phyloP scores from a whole-genome alignment of 2,797 vertebrate genomes.

The Podarcis lilfordi region DNA sequence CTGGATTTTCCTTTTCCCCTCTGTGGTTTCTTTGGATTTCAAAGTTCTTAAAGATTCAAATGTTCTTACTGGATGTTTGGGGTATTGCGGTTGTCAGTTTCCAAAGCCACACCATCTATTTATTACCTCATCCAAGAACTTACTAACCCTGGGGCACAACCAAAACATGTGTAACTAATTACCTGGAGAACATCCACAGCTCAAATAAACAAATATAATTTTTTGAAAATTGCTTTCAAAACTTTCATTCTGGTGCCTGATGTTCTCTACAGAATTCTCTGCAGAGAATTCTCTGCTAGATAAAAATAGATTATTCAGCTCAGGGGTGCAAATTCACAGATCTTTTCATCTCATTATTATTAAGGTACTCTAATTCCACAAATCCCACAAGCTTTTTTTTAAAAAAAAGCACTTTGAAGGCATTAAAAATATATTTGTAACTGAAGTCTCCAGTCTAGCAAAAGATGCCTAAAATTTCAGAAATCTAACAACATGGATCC shows the following conservation, averaged over 20 bases:
- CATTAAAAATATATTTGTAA: conserved; percentile 42
- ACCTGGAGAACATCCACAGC: conserved; percentile 68
- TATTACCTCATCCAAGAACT: conserved; percentile 74
- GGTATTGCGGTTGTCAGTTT: conserved; percentile 66
- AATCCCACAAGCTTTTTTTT: not conserved
- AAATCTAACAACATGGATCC: not conserved
- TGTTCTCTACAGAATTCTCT: conserved; percentile 21
- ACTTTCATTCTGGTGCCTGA: conserved; percentile 45
- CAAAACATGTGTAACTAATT: conserved; percentile 74
- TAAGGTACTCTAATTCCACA: not conserved
- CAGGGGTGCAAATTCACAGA: conserved; percentile 21
- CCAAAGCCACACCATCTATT: conserved; percentile 74
- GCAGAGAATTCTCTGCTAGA: conserved; percentile 42
- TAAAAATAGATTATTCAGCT: conserved; percentile 47
- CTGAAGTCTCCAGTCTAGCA: not conserved
- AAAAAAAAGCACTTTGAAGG: not conserved
- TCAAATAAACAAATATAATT: conserved; percentile 55
- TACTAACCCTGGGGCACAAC: conserved; percentile 71
- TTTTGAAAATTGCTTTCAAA: conserved; percentile 42
- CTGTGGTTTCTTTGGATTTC: conserved; percentile 61
- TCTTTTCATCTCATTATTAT: conserved; percentile 34
- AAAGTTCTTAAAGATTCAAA: conserved; percentile 48
- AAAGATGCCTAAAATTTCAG: not conserved
- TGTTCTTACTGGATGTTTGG: conserved; percentile 67
- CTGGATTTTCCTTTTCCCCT: conserved; percentile 45